Evolutionary conservation across 2,113 vertebrate species (phyloP).

Genomic region (Percina caprodes): DNA sequence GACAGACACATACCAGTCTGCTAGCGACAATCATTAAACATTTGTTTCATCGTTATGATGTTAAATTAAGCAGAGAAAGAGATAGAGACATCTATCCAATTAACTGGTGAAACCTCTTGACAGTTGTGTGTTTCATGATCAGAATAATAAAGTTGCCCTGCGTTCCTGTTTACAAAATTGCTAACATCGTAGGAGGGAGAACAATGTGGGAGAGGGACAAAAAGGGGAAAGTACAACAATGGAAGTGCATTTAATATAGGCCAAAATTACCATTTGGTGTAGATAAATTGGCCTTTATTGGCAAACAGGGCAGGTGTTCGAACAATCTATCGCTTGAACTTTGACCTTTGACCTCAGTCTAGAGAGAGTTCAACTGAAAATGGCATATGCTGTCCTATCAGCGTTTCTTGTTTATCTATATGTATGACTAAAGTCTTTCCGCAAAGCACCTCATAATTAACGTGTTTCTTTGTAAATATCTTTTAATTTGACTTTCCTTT

Average conservation of each 20-base stretch:
- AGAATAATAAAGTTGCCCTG: slow-evolving; percentile 19
- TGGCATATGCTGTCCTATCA: background rate
- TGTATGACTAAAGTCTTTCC: background rate
- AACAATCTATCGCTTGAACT: slow-evolving; percentile 4
- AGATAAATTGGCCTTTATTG: slow-evolving; percentile 3
- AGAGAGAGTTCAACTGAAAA: slow-evolving; percentile 8
- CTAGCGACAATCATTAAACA: slow-evolving; percentile 49
- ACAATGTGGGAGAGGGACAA: background rate
- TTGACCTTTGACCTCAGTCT: slow-evolving; percentile 30
- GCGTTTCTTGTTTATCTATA: background rate
- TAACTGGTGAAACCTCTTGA: slow-evolving; percentile 57
- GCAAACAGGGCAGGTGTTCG: slow-evolving; percentile 11
- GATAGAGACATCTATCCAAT: slow-evolving; percentile 60
- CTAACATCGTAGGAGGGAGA: background rate
- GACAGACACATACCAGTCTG: slow-evolving; percentile 51
- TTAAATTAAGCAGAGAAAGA: slow-evolving; percentile 65
- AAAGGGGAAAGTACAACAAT: background rate
- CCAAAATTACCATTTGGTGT: background rate
- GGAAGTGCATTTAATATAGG: background rate
- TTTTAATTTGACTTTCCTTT: background rate
- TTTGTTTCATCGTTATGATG: slow-evolving; percentile 49
- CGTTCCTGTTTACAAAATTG: slow-evolving; percentile 21
- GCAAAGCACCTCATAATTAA: background rate
- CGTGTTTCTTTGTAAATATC: background rate
- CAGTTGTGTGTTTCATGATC: slow-evolving; percentile 51